These are phyloP conservation scores for Caenorhabditis sp. DNA, from an alignment of 2,888 invertebrate genomes.

Conservation along the genomic window DNA sequence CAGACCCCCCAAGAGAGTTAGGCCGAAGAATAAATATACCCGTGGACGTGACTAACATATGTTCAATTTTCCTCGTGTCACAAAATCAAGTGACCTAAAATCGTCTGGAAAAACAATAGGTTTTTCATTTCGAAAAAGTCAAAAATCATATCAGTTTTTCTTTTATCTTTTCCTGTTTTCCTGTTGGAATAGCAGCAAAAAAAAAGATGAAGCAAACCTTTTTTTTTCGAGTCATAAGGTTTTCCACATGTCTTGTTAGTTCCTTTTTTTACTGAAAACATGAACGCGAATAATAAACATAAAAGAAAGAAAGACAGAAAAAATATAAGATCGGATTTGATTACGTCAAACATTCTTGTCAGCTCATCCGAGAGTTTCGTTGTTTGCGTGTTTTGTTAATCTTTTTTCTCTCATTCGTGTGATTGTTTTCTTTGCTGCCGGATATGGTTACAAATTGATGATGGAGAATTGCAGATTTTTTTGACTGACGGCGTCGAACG, in stretches of 20 bases:
- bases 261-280: too few relatives aligned
- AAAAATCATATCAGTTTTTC: too few relatives aligned
- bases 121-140: too few relatives aligned
- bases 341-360: not conserved
- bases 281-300: too few relatives aligned
- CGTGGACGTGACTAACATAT: not conserved
- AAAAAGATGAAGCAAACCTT: not conserved
- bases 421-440: not conserved
- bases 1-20: not conserved
- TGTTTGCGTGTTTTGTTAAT: not conserved
- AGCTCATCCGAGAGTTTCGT: not conserved
- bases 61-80: not conserved
- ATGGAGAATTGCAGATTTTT: conserved; percentile 5
- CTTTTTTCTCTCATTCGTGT: not conserved
- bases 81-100: not conserved
- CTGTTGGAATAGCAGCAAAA: not conserved
- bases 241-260: too few relatives aligned
- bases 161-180: too few relatives aligned
- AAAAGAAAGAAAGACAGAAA: not conserved
- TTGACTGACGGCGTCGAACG: conserved; percentile 32
- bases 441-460: not conserved
- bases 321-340: not conserved
- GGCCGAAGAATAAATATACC: not conserved
- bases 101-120: too few relatives aligned
- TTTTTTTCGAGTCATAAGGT: not conserved